Evolutionary conservation across 2,888 invertebrate genomes (phyloP).

Genomic region (Norana najaformis): DNA sequence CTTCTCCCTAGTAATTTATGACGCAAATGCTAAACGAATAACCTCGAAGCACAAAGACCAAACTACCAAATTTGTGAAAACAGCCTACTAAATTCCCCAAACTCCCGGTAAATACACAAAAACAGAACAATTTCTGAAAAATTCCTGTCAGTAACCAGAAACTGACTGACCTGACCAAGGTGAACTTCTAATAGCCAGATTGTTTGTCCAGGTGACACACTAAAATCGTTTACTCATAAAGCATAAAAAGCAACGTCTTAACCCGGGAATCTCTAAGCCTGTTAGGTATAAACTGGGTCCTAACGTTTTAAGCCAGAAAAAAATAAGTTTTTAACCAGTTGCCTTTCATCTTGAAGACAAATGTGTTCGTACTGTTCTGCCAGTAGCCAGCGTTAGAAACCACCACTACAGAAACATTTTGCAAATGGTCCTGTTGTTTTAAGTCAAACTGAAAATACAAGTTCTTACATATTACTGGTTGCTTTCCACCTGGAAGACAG

Average conservation of each 20-base stretch:
- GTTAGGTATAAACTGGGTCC: not conserved
- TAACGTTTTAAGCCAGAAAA: not conserved
- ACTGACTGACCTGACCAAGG: not conserved
- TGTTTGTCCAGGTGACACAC: not conserved
- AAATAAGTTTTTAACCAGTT: not conserved
- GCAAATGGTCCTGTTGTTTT: not conserved
- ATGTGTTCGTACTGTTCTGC: not conserved
- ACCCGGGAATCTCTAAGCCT: not conserved
- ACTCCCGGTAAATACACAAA: not conserved
- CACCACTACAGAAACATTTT: not conserved
- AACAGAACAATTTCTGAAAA: not conserved
- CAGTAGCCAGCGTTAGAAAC: not conserved
- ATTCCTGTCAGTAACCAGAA: not conserved
- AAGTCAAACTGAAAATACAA: not conserved
- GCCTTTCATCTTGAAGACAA: not conserved
- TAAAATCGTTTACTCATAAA: not conserved
- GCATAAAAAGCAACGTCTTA: not conserved
- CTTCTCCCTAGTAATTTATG: not conserved
- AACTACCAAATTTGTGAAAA: conserved; percentile 7
- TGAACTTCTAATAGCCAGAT: not conserved
- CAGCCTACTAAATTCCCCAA: not conserved
- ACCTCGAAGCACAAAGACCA: not conserved
- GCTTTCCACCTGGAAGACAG: not conserved
- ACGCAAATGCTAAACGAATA: not conserved
- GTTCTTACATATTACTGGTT: not conserved